A percentile compares a stretch with the other conserved stretches of the same genome.
Evolutionary conservation across 2,113 vertebrate species (phyloP).

Genomic region (Vicugna pacos): DNA sequence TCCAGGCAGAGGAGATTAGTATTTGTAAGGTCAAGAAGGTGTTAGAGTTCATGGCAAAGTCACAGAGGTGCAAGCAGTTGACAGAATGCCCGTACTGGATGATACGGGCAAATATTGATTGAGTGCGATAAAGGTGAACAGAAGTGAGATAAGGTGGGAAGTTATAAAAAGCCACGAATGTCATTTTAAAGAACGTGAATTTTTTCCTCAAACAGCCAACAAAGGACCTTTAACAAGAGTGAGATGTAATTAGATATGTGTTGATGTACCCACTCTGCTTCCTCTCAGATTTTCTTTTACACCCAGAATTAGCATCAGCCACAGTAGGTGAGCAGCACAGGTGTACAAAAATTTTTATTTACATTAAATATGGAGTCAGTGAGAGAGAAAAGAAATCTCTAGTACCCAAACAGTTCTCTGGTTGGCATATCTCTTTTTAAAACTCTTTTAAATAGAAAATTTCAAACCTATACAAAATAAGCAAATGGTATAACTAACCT

Average conservation of each 20-base stretch:
- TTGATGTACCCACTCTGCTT: not conserved
- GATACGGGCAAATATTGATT: not conserved
- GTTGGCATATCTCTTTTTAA: not conserved
- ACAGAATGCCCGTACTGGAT: not conserved
- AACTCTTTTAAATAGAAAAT: not conserved
- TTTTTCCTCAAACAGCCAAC: not conserved
- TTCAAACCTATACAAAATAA: not conserved
- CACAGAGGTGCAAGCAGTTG: not conserved
- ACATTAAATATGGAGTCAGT: not conserved
- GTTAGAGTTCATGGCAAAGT: not conserved
- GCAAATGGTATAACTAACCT: not conserved
- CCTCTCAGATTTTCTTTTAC: not conserved
- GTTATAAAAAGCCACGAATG: conserved; percentile 7
- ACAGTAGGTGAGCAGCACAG: not conserved
- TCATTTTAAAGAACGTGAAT: conserved; percentile 22
- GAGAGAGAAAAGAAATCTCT: not conserved
- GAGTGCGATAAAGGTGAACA: not conserved
- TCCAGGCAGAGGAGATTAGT: not conserved
- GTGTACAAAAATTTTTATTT: conserved; percentile 14
- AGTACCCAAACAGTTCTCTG: not conserved
- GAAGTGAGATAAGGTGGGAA: conserved; percentile 10
- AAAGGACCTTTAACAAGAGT: conserved; percentile 27
- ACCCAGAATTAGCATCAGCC: not conserved
- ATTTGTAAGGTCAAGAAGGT: not conserved
- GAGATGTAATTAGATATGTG: conserved; percentile 15